phyloP scores from a whole-genome alignment of 2,888 invertebrate species.

The Zhengitettix transpicula region DNA sequence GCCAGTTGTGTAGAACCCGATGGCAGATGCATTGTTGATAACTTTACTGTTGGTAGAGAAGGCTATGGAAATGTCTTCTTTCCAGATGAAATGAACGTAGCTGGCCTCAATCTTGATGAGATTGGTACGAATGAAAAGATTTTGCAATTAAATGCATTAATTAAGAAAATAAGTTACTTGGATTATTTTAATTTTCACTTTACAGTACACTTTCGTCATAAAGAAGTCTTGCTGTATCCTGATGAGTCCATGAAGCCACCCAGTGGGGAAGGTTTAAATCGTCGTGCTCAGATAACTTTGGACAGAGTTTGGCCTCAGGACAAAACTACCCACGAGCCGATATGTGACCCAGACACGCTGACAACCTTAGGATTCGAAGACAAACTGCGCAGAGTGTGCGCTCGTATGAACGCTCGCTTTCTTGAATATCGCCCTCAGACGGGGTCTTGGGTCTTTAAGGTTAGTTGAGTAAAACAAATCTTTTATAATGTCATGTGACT shows the following conservation, averaged over 20 bases:
- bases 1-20: slow-evolving; percentile 51
- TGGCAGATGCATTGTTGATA: slow-evolving; percentile 66
- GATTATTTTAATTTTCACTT: too few species aligned
- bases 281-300: slow-evolving; percentile 77
- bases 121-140: slow-evolving; percentile 36
- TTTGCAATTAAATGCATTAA: not conserved
- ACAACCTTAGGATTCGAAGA: slow-evolving; percentile 69
- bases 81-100: slow-evolving; percentile 67
- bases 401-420: slow-evolving; percentile 77
- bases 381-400: slow-evolving; percentile 66
- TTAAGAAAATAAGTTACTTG: too few species aligned
- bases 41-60: slow-evolving; percentile 73
- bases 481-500: too few species aligned
- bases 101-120: slow-evolving; percentile 71
- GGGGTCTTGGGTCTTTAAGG: slow-evolving; percentile 94
- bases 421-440: slow-evolving; percentile 89
- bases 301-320: slow-evolving; percentile 91
- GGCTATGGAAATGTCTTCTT: slow-evolving; percentile 86
- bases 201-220: slow-evolving; percentile 76
- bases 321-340: slow-evolving; percentile 58
- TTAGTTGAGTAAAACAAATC: slow-evolving; percentile 19
- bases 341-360: slow-evolving; percentile 65
- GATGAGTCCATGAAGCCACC: slow-evolving; percentile 78
- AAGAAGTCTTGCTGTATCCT: slow-evolving; percentile 91
- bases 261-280: slow-evolving; percentile 73